Percentiles rank a stretch among this genome's conserved stretches.
These are phyloP conservation scores for Pterostichus madidus DNA, from an alignment of 2,888 invertebrate genomes.

Conservation along the genomic window DNA sequence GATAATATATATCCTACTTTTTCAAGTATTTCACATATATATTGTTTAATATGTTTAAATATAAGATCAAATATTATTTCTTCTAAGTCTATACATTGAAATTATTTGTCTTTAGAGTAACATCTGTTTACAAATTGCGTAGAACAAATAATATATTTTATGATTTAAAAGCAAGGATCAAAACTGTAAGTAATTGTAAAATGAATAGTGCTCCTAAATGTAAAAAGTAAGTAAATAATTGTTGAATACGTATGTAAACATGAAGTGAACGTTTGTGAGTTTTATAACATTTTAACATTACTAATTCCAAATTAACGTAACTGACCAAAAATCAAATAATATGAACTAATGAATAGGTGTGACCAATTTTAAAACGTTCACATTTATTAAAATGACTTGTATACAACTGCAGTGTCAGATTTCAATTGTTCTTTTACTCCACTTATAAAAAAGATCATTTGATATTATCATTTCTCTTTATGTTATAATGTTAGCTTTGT, in stretches of 20 bases:
- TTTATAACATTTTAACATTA: conserved; percentile 48
- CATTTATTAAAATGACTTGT: conserved; percentile 8
- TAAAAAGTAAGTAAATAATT: conserved; percentile 29
- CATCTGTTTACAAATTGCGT: neutral
- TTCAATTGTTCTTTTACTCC: neutral
- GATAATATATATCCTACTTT: too few relatives aligned
- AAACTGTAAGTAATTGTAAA: conserved; percentile 42
- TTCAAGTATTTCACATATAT: neutral
- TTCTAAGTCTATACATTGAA: neutral
- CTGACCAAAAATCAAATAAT: conserved; percentile 52
- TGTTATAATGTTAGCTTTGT: conserved; percentile 35
- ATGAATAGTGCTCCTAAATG: conserved; percentile 46
- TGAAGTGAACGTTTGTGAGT: conserved; percentile 16
- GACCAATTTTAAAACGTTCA: conserved; percentile 42
- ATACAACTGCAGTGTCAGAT: conserved; percentile 26
- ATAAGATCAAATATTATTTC: neutral
- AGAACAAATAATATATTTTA: conserved; percentile 38
- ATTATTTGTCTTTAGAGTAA: conserved; percentile 31
- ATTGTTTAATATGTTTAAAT: conserved; percentile 11
- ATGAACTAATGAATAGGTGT: conserved; percentile 37
- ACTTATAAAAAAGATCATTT: conserved; percentile 5
- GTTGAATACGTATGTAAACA: conserved; percentile 5
- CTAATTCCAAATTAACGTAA: conserved; percentile 36
- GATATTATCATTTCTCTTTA: conserved; percentile 6
- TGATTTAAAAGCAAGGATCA: conserved; percentile 50